Conservation (phyloP, 2,797 vertebrate species). For the Clarias fuscus region DNA sequence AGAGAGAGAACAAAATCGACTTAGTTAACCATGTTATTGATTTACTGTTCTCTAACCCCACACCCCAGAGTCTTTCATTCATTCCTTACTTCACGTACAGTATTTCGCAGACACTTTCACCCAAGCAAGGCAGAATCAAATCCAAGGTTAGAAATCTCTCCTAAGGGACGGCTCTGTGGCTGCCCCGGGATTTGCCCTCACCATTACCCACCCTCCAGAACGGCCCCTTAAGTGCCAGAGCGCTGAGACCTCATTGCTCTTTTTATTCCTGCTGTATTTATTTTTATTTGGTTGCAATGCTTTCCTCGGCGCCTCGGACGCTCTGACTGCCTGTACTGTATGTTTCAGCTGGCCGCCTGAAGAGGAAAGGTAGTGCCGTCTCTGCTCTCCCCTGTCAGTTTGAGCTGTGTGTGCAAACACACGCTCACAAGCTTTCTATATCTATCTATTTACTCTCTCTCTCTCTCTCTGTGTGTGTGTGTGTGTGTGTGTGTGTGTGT, state of each 20-base stretch:
- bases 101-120: not conserved
- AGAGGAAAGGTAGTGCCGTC: conserved; percentile 77
- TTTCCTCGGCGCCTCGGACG: conserved; percentile 17
- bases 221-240: not conserved
- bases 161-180: not conserved
- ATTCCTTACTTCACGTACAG: not conserved
- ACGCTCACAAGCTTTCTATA: conserved; percentile 26
- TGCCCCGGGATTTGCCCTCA: not conserved
- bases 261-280: conserved; percentile 25
- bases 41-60: not conserved
- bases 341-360: conserved; percentile 79
- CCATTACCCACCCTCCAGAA: not conserved
- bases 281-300: conserved; percentile 30
- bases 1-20: not conserved
- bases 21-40: not conserved
- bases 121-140: not conserved
- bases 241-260: not conserved
- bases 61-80: not conserved
- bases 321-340: conserved; percentile 71
- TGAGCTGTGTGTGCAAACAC: conserved; percentile 31
- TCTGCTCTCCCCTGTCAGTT: conserved; percentile 50
- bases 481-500: conserved; percentile 19
- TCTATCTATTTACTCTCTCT: not conserved
- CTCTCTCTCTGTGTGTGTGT: not conserved
- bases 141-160: not conserved